Percentiles rank a stretch among this genome's conserved stretches.
Conservation (phyloP, 2,113 vertebrate species). For the Scophthalmus maximus region DNA sequence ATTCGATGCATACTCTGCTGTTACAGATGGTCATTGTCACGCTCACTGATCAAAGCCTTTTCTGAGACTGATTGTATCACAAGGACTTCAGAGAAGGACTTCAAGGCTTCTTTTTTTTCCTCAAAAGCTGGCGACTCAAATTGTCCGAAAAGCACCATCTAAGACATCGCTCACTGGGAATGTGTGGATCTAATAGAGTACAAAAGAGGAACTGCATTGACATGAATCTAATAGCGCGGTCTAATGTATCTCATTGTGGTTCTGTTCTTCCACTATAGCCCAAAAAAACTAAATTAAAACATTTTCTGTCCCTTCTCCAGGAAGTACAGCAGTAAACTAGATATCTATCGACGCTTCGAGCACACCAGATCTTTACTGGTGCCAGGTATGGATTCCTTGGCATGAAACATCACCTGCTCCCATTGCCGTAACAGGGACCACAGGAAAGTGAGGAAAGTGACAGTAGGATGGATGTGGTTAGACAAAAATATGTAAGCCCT, state of each 20-base stretch:
- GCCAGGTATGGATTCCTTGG: slow-evolving; percentile 66
- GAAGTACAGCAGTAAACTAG: slow-evolving; percentile 30
- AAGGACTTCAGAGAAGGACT: slow-evolving; percentile 66
- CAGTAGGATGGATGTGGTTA: slow-evolving; percentile 59
- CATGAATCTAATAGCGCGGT: slow-evolving; percentile 26
- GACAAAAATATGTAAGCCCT: slow-evolving; percentile 62
- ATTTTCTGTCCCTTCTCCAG: slow-evolving; percentile 29
- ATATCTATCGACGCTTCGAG: slow-evolving; percentile 35
- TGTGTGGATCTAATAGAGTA: slow-evolving; percentile 44
- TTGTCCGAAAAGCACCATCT: slow-evolving; percentile 53
- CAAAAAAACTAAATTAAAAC: slow-evolving; percentile 19
- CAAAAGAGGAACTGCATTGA: slow-evolving; percentile 43
- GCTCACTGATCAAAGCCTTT: slow-evolving; percentile 53
- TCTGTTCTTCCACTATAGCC: slow-evolving; percentile 53
- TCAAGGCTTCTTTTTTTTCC: slow-evolving; percentile 46
- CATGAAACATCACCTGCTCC: slow-evolving; percentile 57
- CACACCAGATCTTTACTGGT: slow-evolving; percentile 44
- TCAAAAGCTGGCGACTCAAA: slow-evolving; percentile 66
- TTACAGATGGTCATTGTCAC: slow-evolving; percentile 50
- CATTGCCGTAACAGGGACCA: slow-evolving; percentile 50
- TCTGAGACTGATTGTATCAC: slow-evolving; percentile 68
- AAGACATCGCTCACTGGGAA: slow-evolving; percentile 43
- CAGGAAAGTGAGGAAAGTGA: slow-evolving; percentile 52
- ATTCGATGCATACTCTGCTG: slow-evolving; percentile 50
- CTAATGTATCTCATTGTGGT: slow-evolving; percentile 24